Evolutionary conservation across 2,113 vertebrate species (phyloP).

Genomic region (Microtus pennsylvanicus): DNA sequence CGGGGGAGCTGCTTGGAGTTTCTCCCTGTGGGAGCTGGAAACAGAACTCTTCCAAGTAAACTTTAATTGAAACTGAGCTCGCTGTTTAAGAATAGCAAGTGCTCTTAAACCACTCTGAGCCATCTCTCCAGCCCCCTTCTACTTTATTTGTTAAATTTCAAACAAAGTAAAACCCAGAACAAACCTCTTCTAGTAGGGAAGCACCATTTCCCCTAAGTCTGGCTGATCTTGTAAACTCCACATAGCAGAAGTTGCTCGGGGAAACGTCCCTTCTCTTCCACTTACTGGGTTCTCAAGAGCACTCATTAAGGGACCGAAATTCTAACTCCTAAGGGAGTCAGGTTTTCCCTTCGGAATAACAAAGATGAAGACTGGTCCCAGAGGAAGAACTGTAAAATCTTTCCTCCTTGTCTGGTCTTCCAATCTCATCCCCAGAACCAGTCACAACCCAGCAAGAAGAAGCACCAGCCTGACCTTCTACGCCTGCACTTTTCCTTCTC

Average conservation of each 20-base stretch:
- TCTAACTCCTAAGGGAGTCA: not conserved
- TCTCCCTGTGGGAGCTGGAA: not conserved
- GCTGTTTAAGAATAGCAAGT: not conserved
- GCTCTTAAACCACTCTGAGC: not conserved
- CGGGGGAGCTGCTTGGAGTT: not conserved
- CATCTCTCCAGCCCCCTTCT: not conserved
- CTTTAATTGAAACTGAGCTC: not conserved
- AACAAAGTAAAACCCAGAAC: slow-evolving; percentile 12
- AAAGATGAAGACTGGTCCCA: not conserved
- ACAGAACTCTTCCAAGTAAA: not conserved
- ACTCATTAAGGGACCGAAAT: not conserved
- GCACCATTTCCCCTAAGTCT: not conserved
- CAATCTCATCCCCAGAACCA: not conserved
- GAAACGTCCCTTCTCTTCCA: not conserved
- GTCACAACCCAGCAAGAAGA: fast-evolving
- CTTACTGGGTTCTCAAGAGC: not conserved
- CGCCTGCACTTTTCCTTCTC: not conserved
- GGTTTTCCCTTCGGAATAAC: not conserved
- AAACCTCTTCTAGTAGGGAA: not conserved
- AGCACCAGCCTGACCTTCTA: not conserved
- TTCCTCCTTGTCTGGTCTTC: not conserved
- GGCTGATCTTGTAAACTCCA: not conserved
- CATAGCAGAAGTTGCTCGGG: not conserved
- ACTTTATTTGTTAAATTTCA: slow-evolving; percentile 20
- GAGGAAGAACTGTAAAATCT: fast-evolving